Conservation (phyloP, 2,113 vertebrate genomes). For the Ammodytes marinus region DNA sequence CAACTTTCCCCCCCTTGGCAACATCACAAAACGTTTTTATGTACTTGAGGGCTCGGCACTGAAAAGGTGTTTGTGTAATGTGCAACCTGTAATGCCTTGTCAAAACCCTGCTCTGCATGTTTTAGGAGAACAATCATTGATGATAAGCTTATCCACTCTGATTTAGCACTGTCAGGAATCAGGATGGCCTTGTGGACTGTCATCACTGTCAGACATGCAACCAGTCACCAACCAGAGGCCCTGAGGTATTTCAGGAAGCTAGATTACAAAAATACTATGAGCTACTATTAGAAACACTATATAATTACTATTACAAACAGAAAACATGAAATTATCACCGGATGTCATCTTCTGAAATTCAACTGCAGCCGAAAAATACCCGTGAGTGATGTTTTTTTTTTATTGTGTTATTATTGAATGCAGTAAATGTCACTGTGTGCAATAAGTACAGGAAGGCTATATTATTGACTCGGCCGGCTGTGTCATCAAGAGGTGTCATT, state of each 20-base stretch:
- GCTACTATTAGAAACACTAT: no score
- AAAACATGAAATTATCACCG: neutral
- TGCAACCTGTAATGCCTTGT: neutral
- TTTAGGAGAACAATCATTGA: slow-evolving; percentile 4
- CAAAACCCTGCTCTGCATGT: slow-evolving; percentile 10
- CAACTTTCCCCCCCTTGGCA: neutral
- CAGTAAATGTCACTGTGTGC: neutral
- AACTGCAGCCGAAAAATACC: neutral
- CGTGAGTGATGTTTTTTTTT: neutral
- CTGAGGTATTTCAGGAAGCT: neutral
- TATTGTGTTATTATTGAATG: neutral
- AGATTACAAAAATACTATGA: neutral
- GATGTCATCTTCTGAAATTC: neutral
- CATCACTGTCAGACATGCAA: neutral
- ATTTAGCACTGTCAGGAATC: slow-evolving; percentile 26
- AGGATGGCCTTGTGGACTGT: slow-evolving; percentile 9
- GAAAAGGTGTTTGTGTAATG: neutral
- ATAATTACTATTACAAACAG: neutral
- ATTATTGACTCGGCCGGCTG: neutral
- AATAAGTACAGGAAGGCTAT: neutral
- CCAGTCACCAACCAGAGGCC: slow-evolving; percentile 7
- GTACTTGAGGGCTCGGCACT: neutral
- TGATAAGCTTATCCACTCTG: slow-evolving; percentile 44
- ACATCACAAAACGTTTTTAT: neutral
- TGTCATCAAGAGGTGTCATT: neutral